Conservation (phyloP, 2,797 vertebrate genomes). For the Notolepis coatsorum region DNA sequence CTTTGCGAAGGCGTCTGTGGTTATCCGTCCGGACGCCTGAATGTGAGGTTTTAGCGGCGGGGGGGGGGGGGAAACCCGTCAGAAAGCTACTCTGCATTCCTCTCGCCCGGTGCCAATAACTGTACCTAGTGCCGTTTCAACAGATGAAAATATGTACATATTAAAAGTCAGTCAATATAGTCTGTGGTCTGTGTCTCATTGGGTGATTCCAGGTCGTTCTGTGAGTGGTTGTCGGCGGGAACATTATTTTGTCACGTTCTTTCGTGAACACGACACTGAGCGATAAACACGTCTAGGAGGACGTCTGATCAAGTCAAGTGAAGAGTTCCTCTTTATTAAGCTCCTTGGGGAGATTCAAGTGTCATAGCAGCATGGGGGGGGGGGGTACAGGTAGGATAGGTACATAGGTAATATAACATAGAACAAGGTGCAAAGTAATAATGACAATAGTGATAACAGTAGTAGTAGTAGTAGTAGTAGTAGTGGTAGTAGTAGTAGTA, state of each 20-base stretch:
- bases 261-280: too few species aligned
- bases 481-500: too few species aligned
- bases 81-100: constrained; percentile 31
- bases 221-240: background rate
- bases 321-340: too few species aligned
- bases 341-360: too few species aligned
- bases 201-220: background rate
- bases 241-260: background rate
- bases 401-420: too few species aligned
- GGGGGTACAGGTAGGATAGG: too few species aligned
- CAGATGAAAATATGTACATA: constrained; percentile 71
- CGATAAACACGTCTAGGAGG: too few species aligned
- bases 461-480: too few species aligned
- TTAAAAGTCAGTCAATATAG: constrained; percentile 66
- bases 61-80: constrained; percentile 31
- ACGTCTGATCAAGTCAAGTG: too few species aligned
- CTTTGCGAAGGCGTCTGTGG: constrained; percentile 43
- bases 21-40: constrained; percentile 31
- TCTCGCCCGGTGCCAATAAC: background rate
- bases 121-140: constrained; percentile 59
- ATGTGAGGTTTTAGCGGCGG: constrained; percentile 22
- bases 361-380: too few species aligned
- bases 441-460: too few species aligned
- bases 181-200: constrained; percentile 29
- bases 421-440: too few species aligned